phyloP scores from a whole-genome alignment of 2,113 vertebrate genomes.

The Heterotilapia buettikoferi region DNA sequence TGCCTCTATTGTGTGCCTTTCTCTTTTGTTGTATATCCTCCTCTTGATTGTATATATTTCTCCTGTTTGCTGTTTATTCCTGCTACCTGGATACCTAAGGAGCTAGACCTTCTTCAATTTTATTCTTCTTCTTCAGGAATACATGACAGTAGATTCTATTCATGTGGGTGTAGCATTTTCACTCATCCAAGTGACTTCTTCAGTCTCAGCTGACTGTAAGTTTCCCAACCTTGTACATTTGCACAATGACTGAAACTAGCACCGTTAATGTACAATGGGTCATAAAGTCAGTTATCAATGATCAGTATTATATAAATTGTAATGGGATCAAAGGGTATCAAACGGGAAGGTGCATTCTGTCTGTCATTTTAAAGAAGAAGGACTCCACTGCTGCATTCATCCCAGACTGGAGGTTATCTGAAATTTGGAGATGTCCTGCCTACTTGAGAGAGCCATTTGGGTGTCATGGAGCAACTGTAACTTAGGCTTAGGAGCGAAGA shows the following conservation, averaged over 20 bases:
- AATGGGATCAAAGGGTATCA: neutral
- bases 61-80: neutral
- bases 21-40: neutral
- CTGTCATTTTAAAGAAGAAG: neutral
- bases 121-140: neutral
- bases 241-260: neutral
- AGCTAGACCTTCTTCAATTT: neutral
- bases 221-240: neutral
- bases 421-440: neutral
- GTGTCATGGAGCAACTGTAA: neutral
- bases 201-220: neutral
- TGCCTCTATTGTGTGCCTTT: neutral
- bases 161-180: neutral
- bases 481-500: accelerated
- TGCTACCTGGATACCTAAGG: neutral
- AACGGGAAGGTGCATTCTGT: neutral
- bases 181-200: neutral
- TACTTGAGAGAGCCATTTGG: neutral
- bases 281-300: neutral
- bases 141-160: neutral
- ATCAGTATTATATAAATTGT: neutral
- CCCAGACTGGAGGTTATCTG: neutral
- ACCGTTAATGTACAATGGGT: neutral
- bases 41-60: neutral
- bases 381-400: neutral